Conservation (phyloP, 2,888 invertebrate species). For the Mythimna impura region DNA sequence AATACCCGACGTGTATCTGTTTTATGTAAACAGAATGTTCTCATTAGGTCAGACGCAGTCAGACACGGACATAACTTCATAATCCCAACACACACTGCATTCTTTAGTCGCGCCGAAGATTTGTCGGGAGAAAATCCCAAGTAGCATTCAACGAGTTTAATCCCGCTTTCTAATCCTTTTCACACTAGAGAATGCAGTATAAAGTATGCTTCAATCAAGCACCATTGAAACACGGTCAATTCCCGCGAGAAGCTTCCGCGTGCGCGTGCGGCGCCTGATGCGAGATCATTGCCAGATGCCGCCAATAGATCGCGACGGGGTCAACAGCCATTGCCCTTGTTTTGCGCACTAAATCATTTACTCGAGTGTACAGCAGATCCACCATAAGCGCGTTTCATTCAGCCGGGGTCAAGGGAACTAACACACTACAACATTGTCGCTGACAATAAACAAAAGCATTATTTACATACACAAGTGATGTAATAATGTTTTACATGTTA, state of each 20-base stretch:
- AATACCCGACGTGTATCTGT: slow-evolving; percentile 81
- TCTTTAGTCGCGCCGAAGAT: slow-evolving; percentile 52
- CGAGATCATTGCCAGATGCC: slow-evolving; percentile 89
- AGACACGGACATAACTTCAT: slow-evolving; percentile 66
- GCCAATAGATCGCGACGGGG: slow-evolving; percentile 88
- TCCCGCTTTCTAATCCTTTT: slow-evolving; percentile 82
- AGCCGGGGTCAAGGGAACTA: slow-evolving; percentile 80
- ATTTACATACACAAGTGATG: slow-evolving; percentile 40
- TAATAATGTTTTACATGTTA: slow-evolving; percentile 32
- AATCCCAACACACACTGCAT: slow-evolving; percentile 48
- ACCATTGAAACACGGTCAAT: slow-evolving; percentile 87
- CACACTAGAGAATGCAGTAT: slow-evolving; percentile 71
- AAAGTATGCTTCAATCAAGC: slow-evolving; percentile 78
- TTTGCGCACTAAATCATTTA: slow-evolving; percentile 86
- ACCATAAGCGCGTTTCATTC: slow-evolving; percentile 70
- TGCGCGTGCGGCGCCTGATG: slow-evolving; percentile 81
- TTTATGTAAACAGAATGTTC: slow-evolving; percentile 81
- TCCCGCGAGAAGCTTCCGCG: slow-evolving; percentile 85
- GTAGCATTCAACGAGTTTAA: slow-evolving; percentile 68
- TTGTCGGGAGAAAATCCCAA: slow-evolving; percentile 69
- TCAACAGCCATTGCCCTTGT: slow-evolving; percentile 90
- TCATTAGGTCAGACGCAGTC: slow-evolving; percentile 81
- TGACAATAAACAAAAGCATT: slow-evolving; percentile 26
- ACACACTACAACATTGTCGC: slow-evolving; percentile 63
- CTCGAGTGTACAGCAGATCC: slow-evolving; percentile 72